Base-by-base conservation (phyloP, 2,888 invertebrate genomes). In the Lasioglossum malachurum region DNA sequence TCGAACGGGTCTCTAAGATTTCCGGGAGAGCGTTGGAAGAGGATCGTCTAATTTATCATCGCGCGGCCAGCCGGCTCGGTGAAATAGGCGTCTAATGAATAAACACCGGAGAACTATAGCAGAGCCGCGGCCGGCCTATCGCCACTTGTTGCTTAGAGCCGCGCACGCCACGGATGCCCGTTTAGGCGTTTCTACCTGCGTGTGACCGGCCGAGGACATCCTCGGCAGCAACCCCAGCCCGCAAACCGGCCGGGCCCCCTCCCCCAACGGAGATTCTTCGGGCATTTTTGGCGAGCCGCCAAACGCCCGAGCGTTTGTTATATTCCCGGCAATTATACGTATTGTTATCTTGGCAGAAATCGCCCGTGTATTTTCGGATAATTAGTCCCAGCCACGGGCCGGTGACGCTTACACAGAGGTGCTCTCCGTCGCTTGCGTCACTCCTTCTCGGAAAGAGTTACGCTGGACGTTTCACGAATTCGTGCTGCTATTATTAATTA, bases 61-160 rank as follows among this genome's bases (percentile, higher is more conserved):
- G 76, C 80, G 73, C 81, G 53, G 49, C n/a, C 31, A 38, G 4
- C 27, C 71, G 71, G 60, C 74, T 44, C 79, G 81, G 82, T 85
- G 87, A 86, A 84, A 88, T 73, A 14, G 74, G 41, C 64, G 60
- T 64, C 77, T 87, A 87, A 91, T 85, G 83, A 91, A 87, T 87
- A 69, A 69, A 84, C 79, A 78, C 78, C 69, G 77, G n/a, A 38
- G 41, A 57, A n/a, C 31, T 83, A 81, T 86, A 80, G 74, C 71
- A 78, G 23, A 35, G 31, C 64, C 69, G 46, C 64, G 67, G 78
- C 78, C 60, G 67, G 82, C 82, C 83, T 87, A 89, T 85, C 79
- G 69, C 86, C 89, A 91, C 90, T 90, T 90, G 91, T 90, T 91
- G 91, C 91, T 90, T 41, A 89, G n/a, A 27, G 72, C 69, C 75